Evolutionary conservation across 2,888 invertebrate genomes (phyloP), one percentile per base, ranked within the genome.

Genomic region (Hipparchia sbordonii): DNA sequence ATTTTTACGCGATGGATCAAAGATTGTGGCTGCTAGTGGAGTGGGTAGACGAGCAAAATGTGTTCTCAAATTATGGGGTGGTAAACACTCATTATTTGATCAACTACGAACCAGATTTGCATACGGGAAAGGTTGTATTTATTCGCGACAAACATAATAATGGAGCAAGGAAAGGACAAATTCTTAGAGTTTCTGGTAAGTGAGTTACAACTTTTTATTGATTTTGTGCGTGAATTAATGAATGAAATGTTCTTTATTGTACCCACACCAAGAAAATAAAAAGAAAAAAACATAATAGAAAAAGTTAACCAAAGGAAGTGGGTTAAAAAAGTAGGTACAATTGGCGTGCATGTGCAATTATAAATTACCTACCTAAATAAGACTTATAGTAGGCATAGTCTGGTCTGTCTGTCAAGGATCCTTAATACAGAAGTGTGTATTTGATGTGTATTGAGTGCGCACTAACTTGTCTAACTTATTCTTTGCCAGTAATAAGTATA

Each of bases 1-100:
- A 13, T 23, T 57, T 57, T 71, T 33, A 79, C 7, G 33, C 74
- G 75, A 90, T 89, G 89, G 78, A 82, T 76, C 82, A 80, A 66
- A 79, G 80, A 9, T 72, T 84, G 59, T 91, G 90, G 90, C 75
- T 89, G 7, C 81, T 91, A n/a, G 86, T 90, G 2, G 88, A 90
- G 77, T 90, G 88, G 88, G 79, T 86, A 54, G 87, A 89, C 8
- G 85, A 87, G 46, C 79, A 76, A 2, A 82, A 84, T 60, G 75
- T 85, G 10, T 86, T 86, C 65, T 83, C 89, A 6, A 79, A 80
- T 23, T 90, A 90, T 76, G 84, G 82, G 63, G 82, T 89, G 1
- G 84, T 89, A 6, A 84, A 84, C 74, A 74, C 82, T 8, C 81
- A 85, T 61, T 81, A 79, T 4, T 69, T 82, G 70, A 76, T 80